phyloP scores from a whole-genome alignment of 2,888 invertebrate species.

The Phalera bucephala region DNA sequence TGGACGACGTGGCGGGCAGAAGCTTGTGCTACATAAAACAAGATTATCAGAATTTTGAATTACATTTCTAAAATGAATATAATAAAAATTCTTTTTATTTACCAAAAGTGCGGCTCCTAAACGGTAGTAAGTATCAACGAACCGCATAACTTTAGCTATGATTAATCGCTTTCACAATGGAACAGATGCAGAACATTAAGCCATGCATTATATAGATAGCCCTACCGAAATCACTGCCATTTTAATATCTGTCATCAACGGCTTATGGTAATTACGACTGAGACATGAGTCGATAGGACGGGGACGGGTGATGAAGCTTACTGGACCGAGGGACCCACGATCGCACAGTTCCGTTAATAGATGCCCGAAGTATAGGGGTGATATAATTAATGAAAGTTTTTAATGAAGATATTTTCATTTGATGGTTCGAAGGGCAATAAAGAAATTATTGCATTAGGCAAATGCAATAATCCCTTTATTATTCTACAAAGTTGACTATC shows the following conservation, averaged over 20 bases:
- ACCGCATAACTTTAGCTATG: no score
- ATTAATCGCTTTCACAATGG: neutral
- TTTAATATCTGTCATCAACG: constrained; percentile 22
- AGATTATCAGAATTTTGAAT: no score
- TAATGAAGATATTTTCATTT: neutral
- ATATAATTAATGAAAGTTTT: neutral
- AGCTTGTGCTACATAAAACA: no score
- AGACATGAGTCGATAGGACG: neutral
- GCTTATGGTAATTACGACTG: constrained; percentile 1
- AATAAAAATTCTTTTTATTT: no score
- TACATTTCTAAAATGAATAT: no score
- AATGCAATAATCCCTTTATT: no score
- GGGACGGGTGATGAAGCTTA: neutral
- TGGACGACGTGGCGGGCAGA: no score
- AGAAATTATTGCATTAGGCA: no score
- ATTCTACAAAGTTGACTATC: no score
- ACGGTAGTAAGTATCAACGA: no score
- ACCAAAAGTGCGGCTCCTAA: no score
- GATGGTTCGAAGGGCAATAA: no score
- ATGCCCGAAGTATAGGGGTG: neutral
- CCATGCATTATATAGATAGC: neutral
- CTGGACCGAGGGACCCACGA: neutral
- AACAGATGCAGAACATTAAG: neutral
- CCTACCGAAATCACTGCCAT: constrained; percentile 18
- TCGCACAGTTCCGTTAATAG: neutral